phyloP scores from a whole-genome alignment of 2,888 invertebrate genomes.

The Netelia fuscicornis region DNA sequence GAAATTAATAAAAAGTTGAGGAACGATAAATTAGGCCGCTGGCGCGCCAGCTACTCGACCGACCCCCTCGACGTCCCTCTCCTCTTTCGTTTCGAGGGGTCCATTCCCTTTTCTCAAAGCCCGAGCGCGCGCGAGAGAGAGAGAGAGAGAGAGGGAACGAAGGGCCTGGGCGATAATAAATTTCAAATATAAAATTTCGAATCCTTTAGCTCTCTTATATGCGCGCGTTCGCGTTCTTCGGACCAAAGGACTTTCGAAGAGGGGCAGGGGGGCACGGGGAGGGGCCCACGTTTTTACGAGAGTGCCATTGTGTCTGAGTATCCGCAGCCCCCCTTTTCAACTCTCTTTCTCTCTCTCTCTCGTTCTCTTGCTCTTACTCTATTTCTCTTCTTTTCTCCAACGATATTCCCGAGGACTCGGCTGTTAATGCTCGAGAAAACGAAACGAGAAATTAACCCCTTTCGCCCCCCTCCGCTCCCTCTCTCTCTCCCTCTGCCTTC shows the following conservation, averaged over 20 bases:
- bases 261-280: conserved; percentile 65
- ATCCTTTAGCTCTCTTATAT: conserved; percentile 71
- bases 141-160: conserved; percentile 46
- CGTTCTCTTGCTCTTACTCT: conserved; percentile 50
- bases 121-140: conserved; percentile 41
- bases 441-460: conserved; percentile 66
- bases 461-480: not conserved
- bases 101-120: conserved; percentile 49
- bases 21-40: conserved; percentile 84
- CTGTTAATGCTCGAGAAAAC: conserved; percentile 59
- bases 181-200: conserved; percentile 84
- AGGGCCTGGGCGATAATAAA: conserved; percentile 82
- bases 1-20: conserved; percentile 85
- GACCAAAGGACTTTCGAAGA: conserved; percentile 42
- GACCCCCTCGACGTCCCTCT: conserved; percentile 21
- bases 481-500: not conserved
- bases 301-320: conserved; percentile 78
- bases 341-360: conserved; percentile 48
- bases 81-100: conserved; percentile 43
- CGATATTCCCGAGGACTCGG: conserved; percentile 57
- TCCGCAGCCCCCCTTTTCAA: conserved; percentile 71
- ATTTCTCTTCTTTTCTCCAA: conserved; percentile 43
- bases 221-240: conserved; percentile 64
- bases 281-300: conserved; percentile 74
- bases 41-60: conserved; percentile 71